Percentiles rank a stretch among this genome's conserved stretches.
These are phyloP conservation scores for Hydrotaea cyrtoneurina DNA, from an alignment of 2,888 invertebrate species.

Conservation along the genomic window DNA sequence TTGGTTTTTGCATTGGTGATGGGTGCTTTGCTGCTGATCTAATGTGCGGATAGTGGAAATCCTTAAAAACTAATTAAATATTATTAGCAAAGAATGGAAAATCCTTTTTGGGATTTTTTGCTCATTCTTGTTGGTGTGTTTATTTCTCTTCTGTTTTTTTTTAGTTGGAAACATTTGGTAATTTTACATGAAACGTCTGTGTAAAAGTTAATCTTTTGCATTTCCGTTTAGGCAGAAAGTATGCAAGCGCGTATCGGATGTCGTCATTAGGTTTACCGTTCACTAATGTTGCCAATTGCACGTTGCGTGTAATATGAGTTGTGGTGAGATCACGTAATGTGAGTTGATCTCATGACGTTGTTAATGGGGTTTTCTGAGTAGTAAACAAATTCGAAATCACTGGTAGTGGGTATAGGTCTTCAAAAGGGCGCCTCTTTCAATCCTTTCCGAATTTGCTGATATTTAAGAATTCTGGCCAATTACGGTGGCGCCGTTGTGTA, in stretches of 20 bases:
- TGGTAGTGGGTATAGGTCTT: neutral
- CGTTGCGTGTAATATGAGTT: neutral
- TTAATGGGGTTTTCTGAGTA: neutral
- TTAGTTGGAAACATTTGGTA: neutral
- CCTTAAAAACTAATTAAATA: constrained; percentile 58
- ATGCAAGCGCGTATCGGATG: neutral
- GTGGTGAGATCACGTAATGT: constrained; percentile 2
- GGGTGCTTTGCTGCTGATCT: constrained; percentile 2
- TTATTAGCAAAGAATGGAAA: constrained; percentile 52
- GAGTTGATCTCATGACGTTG: constrained; percentile 7
- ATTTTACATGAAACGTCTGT: neutral
- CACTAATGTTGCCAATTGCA: too few species aligned
- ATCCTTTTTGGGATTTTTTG: constrained; percentile 30
- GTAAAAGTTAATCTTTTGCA: constrained; percentile 18
- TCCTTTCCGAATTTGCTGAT: constrained; percentile 22
- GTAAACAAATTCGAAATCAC: neutral
- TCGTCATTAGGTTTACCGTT: neutral
- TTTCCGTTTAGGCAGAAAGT: constrained; percentile 18
- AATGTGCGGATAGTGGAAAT: constrained; percentile 28
- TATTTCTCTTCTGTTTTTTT: neutral
- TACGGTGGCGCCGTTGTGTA: neutral
- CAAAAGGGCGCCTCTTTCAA: too few species aligned
- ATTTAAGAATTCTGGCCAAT: neutral
- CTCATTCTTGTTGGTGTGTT: too few species aligned
- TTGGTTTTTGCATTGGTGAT: constrained; percentile 19